These are phyloP conservation scores for Cantharis lateralis DNA, from an alignment of 2,888 invertebrate genomes.

Conservation along the genomic window DNA sequence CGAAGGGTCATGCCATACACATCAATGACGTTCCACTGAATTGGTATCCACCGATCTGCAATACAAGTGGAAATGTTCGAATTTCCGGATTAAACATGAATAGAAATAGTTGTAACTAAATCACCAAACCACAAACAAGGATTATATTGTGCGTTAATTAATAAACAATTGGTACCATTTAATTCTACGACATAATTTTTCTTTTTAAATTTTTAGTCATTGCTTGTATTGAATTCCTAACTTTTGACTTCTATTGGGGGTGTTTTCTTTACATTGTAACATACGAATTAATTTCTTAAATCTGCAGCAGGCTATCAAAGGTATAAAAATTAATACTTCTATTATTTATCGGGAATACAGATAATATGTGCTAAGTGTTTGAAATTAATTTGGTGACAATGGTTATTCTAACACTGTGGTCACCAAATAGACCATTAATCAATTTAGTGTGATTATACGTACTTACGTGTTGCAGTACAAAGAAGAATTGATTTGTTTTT, in stretches of 20 bases:
- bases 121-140: not conserved
- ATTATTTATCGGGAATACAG: not conserved
- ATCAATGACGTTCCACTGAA: constrained; percentile 33
- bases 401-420: not conserved
- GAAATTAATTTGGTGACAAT: not conserved
- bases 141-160: not conserved
- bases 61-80: constrained; percentile 25
- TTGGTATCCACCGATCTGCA: constrained; percentile 31
- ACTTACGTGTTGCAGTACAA: not conserved
- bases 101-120: constrained; percentile 16
- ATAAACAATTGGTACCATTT: not conserved
- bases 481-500: not conserved
- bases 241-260: not conserved
- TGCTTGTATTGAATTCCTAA: not conserved
- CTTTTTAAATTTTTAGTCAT: not conserved
- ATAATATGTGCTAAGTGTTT: not conserved
- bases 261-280: not conserved
- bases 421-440: not conserved
- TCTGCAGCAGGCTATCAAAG: not conserved
- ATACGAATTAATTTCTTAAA: not conserved
- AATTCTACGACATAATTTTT: not conserved
- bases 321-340: not conserved
- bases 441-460: not conserved
- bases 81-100: constrained; percentile 24
- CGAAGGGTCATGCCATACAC: constrained; percentile 40